Base-by-base conservation (phyloP, 2,797 vertebrate species). In the Anolis apletophallus region DNA sequence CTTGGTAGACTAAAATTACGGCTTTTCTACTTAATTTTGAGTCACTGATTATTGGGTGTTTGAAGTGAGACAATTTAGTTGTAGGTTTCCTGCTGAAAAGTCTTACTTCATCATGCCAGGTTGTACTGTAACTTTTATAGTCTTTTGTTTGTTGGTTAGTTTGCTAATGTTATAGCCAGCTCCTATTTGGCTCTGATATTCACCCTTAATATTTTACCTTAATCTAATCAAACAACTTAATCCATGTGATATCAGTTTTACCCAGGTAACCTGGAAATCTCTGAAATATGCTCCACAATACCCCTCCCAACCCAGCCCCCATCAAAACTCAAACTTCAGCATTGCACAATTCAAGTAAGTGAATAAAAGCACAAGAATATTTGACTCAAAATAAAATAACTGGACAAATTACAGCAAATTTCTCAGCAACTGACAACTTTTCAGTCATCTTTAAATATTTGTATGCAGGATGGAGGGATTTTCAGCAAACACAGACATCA, bases 61-160 rank as follows among this genome's bases (percentile, higher is more conserved):
- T 82, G 40, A 88, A 82, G 89, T 67, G 0, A 26, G 83, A 71
- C 17, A 40, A 61, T 7, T 86, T 26, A 55, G 81, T 61, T 81
- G 61, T 54, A 85, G 61, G 5, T 85, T 90, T 79, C 1, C 80
- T 89, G 74, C 84, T 76, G 80, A 92, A 92, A 94, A 89, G 91
- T 87, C 86, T 67, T 68, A 59, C 78, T 90, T 36, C 54, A 23
- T 69, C 83, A 67, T 23, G 52, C 34, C 80, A 46, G 40, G 59
- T 32, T 87, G 36, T 32, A 72, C 72, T 84, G 85, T 23, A 29
- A 84, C 79, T 52, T 32, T 12, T 78, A 34, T 9, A 71, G 32
- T 21, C 52, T 12, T 67, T 75, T 80, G 32, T 59, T 59, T 59
- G 17, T 5, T 57, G 9, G 3, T 2, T 7, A 61, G 21, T 61